phyloP scores from a whole-genome alignment of 2,888 invertebrate genomes.

The Chrysolina americana region DNA sequence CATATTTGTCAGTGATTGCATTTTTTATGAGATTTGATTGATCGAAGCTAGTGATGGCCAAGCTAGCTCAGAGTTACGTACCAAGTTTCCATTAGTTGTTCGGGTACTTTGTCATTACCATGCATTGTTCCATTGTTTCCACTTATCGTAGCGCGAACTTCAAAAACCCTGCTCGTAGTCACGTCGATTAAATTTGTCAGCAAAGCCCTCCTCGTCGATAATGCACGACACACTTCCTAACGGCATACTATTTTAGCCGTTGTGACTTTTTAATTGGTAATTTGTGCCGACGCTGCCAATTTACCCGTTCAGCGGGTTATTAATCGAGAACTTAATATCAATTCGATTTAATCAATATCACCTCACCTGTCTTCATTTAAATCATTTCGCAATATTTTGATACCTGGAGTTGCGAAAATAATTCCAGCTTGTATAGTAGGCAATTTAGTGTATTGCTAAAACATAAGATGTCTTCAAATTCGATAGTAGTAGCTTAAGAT shows the following conservation, averaged over 20 bases:
- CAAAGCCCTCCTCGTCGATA: background rate
- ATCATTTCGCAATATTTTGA: background rate
- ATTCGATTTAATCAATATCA: constrained; percentile 15
- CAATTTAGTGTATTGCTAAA: too few species aligned
- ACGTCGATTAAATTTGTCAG: background rate
- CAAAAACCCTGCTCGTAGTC: background rate
- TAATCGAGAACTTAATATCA: constrained; percentile 15
- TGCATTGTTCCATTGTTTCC: background rate
- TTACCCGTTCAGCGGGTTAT: constrained; percentile 7
- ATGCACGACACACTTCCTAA: constrained; percentile 12
- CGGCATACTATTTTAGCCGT: constrained; percentile 15
- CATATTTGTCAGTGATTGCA: too few species aligned
- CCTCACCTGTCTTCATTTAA: constrained; percentile 16
- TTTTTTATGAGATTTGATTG: too few species aligned
- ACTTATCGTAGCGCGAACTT: background rate
- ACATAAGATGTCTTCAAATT: too few species aligned
- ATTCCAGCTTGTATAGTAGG: too few species aligned
- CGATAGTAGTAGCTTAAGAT: too few species aligned
- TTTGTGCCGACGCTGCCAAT: constrained; percentile 20
- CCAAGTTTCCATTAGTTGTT: background rate
- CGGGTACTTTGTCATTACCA: background rate
- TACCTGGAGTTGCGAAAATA: background rate
- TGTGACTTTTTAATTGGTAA: constrained; percentile 6
- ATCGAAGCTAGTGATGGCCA: too few species aligned
- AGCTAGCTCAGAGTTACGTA: too few species aligned